phyloP scores from a whole-genome alignment of 2,888 invertebrate genomes.

The Eupelmus urozonus region DNA sequence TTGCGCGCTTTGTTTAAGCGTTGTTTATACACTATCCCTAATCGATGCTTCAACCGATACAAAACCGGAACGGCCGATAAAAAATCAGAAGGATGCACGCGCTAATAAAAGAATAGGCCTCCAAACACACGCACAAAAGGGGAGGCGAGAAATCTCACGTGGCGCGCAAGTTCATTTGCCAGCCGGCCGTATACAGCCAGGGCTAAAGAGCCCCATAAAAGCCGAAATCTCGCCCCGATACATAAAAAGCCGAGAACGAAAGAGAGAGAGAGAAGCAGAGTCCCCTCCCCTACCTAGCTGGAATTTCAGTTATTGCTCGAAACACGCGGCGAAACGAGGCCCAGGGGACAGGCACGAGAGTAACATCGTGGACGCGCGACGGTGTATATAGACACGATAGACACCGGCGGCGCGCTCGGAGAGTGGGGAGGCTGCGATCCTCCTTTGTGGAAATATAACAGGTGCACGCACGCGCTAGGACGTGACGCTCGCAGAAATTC shows the following conservation, averaged over 20 bases:
- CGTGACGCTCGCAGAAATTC: background rate
- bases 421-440: too few species aligned
- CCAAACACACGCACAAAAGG: background rate
- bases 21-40: slow-evolving; percentile 30
- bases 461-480: slow-evolving; percentile 22
- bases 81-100: slow-evolving; percentile 50
- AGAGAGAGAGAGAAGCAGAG: background rate
- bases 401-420: too few species aligned
- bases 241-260: background rate
- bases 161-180: slow-evolving; percentile 41
- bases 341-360: too few species aligned
- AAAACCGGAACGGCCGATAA: slow-evolving; percentile 55
- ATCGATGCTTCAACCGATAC: slow-evolving; percentile 39
- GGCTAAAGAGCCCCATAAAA: slow-evolving; percentile 33
- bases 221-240: slow-evolving; percentile 33
- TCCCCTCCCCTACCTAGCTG: background rate
- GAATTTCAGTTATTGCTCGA: slow-evolving; percentile 36
- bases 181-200: slow-evolving; percentile 16
- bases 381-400: too few species aligned
- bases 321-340: background rate
- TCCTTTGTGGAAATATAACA: slow-evolving; percentile 44
- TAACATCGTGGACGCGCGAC: too few species aligned
- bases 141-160: slow-evolving; percentile 17
- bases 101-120: slow-evolving; percentile 58
- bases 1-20: slow-evolving; percentile 5